Base-by-base conservation (phyloP, 1,140 invertebrate species). In the Psilanteris sp. region DNA sequence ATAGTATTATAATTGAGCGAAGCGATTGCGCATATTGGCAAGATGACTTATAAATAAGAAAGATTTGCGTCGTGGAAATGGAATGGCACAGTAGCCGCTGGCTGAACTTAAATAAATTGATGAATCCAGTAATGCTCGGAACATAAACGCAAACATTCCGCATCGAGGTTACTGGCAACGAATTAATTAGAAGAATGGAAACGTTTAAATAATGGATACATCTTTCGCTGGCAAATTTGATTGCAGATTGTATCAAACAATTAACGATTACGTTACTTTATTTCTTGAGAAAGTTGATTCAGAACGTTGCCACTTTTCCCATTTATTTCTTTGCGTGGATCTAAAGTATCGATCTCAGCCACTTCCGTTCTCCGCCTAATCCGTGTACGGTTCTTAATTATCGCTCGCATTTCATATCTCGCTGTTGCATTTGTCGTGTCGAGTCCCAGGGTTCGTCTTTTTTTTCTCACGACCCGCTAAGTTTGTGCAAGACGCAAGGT, bases 381-480 rank as follows among this genome's bases (percentile, higher is more conserved):
- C 44, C 74, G 67, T 62, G 76, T 81, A 74, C 70, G 55, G 41
- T 57, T 39, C 34, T 18, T 78, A 81, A 81, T 81, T 81, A 81
- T 73, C 43, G 14, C 29, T 8, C 26, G n/a, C 29, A 22, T 61
- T 29, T 0, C 32, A 34, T 26, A 50, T 9, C 32, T 61, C 6
- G 44, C 43, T 15, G n/a, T 41, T 37, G 37, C 27, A 27, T 15
- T 46, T 15, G 22, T 26, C 68, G 9, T 48, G 31, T 44, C 31
- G 61, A 13, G n/a, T n/a, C n/a, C 46, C 46, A 37, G 3, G 18
- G 52, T 43, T 11, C 18, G 20, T 50, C 10, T 29, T 39, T 44
- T 37, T 44, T 32, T 41, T 54, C 48, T 11, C 57, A 48, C 39
- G 57, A 71, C 37, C 62, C 44, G 79, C 70, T 73, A 71, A 55